Evolutionary conservation across 2,797 vertebrate genomes (phyloP).

Genomic region (Pipistrellus kuhlii): DNA sequence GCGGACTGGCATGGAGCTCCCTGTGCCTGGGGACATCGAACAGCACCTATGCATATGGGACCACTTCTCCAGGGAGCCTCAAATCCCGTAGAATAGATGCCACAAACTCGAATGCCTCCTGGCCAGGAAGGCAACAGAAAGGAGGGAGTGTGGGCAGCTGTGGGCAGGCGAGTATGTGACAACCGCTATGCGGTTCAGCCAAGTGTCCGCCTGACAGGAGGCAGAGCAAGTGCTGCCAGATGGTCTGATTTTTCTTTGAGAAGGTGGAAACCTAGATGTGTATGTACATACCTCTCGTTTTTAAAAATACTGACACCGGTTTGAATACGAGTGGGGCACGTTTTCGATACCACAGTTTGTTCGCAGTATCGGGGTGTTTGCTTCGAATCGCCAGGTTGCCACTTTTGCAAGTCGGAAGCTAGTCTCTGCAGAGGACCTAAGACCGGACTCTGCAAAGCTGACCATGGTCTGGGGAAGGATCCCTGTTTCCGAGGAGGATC

Average conservation of each 20-base stretch:
- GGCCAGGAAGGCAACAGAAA: neutral
- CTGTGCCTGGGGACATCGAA: neutral
- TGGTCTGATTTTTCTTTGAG: neutral
- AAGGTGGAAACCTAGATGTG: neutral
- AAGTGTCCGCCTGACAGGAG: neutral
- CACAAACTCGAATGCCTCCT: neutral
- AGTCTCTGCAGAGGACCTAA: neutral
- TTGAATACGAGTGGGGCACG: neutral
- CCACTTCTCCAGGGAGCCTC: neutral
- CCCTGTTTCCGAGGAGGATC: neutral
- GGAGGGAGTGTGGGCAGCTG: neutral
- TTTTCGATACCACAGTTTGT: neutral
- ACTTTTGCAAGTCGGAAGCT: neutral
- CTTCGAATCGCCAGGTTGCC: neutral
- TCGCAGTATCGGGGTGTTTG: neutral
- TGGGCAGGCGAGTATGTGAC: neutral
- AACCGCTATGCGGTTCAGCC: neutral
- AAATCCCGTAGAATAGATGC: neutral
- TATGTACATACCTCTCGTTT: neutral
- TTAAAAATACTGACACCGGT: neutral
- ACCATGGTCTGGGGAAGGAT: neutral
- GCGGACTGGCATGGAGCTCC: neutral
- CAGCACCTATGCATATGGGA: neutral
- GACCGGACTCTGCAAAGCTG: neutral
- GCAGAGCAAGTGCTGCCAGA: neutral